phyloP scores from a whole-genome alignment of 2,113 vertebrate species.

The Tinamus guttatus region DNA sequence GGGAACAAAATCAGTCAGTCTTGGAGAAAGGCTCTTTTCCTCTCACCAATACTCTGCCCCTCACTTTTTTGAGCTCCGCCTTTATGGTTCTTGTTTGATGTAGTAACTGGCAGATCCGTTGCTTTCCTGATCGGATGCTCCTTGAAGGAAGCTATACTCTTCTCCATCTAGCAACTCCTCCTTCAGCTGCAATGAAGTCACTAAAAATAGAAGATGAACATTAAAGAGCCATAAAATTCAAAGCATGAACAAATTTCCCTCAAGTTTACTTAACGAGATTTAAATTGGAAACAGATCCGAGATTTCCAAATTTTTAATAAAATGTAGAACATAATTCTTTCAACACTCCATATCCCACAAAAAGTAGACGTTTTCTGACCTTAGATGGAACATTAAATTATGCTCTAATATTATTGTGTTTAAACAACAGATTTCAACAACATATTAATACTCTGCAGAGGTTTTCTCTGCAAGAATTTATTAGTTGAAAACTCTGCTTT shows the following conservation, averaged over 20 bases:
- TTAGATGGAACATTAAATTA: neutral
- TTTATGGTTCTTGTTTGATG: conserved; percentile 95
- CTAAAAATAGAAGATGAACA: conserved; percentile 71
- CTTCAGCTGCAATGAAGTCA: conserved; percentile 90
- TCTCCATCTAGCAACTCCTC: conserved; percentile 92
- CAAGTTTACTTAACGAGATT: neutral
- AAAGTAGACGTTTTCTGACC: neutral
- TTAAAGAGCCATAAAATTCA: neutral
- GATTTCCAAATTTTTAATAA: neutral
- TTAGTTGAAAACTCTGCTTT: neutral
- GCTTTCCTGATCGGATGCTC: conserved; percentile 95
- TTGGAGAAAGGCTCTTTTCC: conserved; percentile 70
- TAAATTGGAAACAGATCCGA: neutral
- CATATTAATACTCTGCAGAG: neutral
- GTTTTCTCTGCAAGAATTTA: neutral
- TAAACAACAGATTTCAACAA: neutral
- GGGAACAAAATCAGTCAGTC: conserved; percentile 59
- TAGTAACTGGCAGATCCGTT: conserved; percentile 96
- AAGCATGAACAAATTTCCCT: neutral
- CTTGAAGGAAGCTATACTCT: conserved; percentile 93
- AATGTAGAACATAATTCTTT: neutral
- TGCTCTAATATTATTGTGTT: neutral
- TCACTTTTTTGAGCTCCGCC: conserved; percentile 37
- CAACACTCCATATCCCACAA: neutral
- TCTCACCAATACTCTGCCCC: neutral